A percentile compares a stretch with the other conserved stretches of the same genome.
phyloP scores from a whole-genome alignment of 1,140 invertebrate genomes.

The Eubasilissa regina region DNA sequence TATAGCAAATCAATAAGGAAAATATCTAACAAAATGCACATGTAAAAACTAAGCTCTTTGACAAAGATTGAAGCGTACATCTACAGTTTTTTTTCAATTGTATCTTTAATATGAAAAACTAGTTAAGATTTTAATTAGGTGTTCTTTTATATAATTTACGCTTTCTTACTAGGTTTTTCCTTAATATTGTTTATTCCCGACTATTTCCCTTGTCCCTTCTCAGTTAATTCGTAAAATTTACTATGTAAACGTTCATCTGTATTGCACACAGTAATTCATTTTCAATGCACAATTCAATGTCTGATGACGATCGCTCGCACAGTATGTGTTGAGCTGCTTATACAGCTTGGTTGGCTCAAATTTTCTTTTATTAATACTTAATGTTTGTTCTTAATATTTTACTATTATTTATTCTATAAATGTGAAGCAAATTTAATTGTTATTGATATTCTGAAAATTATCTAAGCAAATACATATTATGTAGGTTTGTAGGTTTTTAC shows the following conservation, averaged over 20 bases:
- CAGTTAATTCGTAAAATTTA: neutral
- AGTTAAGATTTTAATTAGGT: too few species aligned
- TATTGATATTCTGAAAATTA: too few species aligned
- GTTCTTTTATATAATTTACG: too few species aligned
- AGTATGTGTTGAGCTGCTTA: slow-evolving; percentile 1
- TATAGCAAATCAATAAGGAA: slow-evolving; percentile 12
- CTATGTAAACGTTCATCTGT: slow-evolving; percentile 37
- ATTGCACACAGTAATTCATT: slow-evolving; percentile 20
- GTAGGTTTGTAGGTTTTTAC: too few species aligned
- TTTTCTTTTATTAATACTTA: neutral
- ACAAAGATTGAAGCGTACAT: too few species aligned
- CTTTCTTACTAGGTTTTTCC: too few species aligned
- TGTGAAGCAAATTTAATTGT: too few species aligned
- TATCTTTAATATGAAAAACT: too few species aligned
- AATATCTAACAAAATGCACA: neutral
- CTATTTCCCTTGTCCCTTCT: neutral
- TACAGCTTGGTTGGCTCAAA: slow-evolving; percentile 2
- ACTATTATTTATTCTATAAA: too few species aligned
- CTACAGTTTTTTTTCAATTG: too few species aligned
- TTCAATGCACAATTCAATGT: neutral
- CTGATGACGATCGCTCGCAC: neutral
- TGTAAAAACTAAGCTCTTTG: neutral
- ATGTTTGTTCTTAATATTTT: too few species aligned
- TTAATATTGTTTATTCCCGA: neutral
- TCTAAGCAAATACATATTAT: too few species aligned